Conservation (phyloP, 2,888 invertebrate species). For the Latheticus oryzae region DNA sequence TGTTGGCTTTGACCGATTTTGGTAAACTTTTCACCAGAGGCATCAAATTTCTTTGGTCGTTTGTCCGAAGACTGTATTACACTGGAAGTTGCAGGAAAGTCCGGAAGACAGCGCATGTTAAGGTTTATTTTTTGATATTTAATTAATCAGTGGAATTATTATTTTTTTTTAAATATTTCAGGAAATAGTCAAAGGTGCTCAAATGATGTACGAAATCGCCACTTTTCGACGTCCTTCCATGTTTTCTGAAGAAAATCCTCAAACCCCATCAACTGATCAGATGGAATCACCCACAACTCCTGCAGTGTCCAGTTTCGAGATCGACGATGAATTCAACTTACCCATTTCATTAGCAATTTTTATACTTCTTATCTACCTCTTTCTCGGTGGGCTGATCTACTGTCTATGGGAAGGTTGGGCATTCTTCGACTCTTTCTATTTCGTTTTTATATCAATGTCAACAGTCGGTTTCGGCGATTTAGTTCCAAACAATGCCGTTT, state of each 20-base stretch:
- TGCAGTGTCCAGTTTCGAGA: slow-evolving; percentile 80
- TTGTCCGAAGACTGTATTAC: slow-evolving; percentile 84
- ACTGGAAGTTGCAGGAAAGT: slow-evolving; percentile 86
- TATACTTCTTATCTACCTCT: slow-evolving; percentile 86
- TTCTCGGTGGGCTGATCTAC: slow-evolving; percentile 86
- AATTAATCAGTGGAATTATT: too few species aligned
- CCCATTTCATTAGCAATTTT: slow-evolving; percentile 90
- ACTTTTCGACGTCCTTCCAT: slow-evolving; percentile 79
- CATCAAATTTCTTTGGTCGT: slow-evolving; percentile 92
- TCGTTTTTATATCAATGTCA: slow-evolving; percentile 96
- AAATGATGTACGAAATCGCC: slow-evolving; percentile 84
- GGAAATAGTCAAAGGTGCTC: slow-evolving; percentile 87
- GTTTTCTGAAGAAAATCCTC: slow-evolving; percentile 58
- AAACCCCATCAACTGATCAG: slow-evolving; percentile 41
- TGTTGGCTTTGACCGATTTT: slow-evolving; percentile 93
- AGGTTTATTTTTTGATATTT: slow-evolving; percentile 70
- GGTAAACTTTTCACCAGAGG: slow-evolving; percentile 92
- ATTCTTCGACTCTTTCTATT: slow-evolving; percentile 95
- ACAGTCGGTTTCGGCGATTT: slow-evolving; percentile 97
- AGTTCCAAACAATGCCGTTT: slow-evolving; percentile 82
- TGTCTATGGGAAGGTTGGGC: slow-evolving; percentile 85
- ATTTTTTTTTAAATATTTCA: slow-evolving; percentile 65
- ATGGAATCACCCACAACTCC: slow-evolving; percentile 80
- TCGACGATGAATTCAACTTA: slow-evolving; percentile 94
- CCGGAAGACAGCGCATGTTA: slow-evolving; percentile 79